These are phyloP conservation scores for Heterodera carotae DNA, from an alignment of 1,140 invertebrate species.

Conservation along the genomic window DNA sequence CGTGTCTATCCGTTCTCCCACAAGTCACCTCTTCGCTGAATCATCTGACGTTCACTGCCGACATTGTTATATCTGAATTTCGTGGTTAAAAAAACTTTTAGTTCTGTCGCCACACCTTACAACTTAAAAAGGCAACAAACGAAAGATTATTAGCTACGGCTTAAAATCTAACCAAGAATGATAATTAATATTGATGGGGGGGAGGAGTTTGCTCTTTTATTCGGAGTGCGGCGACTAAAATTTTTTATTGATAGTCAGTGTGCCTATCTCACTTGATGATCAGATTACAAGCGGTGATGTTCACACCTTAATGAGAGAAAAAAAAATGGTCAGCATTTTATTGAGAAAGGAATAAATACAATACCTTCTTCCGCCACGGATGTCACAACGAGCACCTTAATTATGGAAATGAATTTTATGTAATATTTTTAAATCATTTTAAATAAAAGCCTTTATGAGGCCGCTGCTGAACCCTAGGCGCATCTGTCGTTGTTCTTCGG, in stretches of 20 bases:
- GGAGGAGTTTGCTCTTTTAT: no score
- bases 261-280: slow-evolving; percentile 38
- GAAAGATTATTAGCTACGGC: no score
- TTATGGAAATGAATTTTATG: no score
- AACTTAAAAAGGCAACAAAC: no score
- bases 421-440: slow-evolving; percentile 2
- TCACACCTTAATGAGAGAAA: slow-evolving; percentile 1
- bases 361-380: slow-evolving; percentile 38
- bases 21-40: slow-evolving; percentile 25
- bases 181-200: no score
- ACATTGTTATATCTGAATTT: slow-evolving; percentile 33
- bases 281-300: slow-evolving; percentile 39
- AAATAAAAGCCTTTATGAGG: neutral
- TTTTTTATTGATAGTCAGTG: no score
- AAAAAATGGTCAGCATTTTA: no score
- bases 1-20: no score
- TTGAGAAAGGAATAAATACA: neutral
- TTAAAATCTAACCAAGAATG: no score
- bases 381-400: slow-evolving; percentile 39
- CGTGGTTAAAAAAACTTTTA: neutral
- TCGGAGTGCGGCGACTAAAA: no score
- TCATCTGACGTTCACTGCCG: slow-evolving; percentile 33
- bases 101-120: no score
- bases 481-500: slow-evolving; percentile 25
- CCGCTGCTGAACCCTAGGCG: slow-evolving; percentile 26